Evolutionary conservation across 1,140 invertebrate species (phyloP).

Genomic region (Pemphigus obesinymphae): DNA sequence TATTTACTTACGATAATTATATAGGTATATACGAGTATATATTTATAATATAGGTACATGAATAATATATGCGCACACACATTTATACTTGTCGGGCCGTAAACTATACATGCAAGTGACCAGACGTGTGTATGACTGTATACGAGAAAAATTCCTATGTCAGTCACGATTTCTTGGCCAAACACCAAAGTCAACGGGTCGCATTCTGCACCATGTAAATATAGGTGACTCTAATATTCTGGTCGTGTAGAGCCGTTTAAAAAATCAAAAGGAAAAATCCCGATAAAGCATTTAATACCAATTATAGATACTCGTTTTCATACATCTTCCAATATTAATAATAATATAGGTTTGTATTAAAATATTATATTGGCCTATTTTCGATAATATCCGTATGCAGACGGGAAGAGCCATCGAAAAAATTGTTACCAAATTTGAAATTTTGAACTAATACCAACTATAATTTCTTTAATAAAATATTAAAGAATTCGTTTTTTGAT

Average conservation of each 20-base stretch:
- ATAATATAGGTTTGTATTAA: too few relatives aligned
- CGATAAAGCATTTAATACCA: background rate
- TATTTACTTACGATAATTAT: background rate
- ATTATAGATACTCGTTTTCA: too few relatives aligned
- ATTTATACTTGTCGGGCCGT: background rate
- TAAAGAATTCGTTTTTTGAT: too few relatives aligned
- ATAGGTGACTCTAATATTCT: background rate
- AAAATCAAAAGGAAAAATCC: too few relatives aligned
- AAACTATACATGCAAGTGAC: background rate
- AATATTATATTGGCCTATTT: too few relatives aligned
- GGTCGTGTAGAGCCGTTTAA: too few relatives aligned
- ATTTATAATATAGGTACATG: background rate
- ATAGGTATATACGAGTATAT: background rate
- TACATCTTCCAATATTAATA: background rate
- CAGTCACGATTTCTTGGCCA: slow-evolving; percentile 12
- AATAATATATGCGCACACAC: background rate
- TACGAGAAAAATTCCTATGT: too few relatives aligned
- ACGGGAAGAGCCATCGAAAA: too few relatives aligned
- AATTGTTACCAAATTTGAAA: too few relatives aligned
- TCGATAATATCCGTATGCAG: too few relatives aligned
- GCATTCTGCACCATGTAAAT: background rate
- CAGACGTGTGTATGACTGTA: background rate
- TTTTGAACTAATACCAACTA: too few relatives aligned
- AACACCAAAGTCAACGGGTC: background rate
- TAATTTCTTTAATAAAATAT: too few relatives aligned